Percentiles rank a stretch among this genome's conserved stretches.
Evolutionary conservation across 2,888 invertebrate genomes (phyloP).

Genomic region (Drosophila macrospina): DNA sequence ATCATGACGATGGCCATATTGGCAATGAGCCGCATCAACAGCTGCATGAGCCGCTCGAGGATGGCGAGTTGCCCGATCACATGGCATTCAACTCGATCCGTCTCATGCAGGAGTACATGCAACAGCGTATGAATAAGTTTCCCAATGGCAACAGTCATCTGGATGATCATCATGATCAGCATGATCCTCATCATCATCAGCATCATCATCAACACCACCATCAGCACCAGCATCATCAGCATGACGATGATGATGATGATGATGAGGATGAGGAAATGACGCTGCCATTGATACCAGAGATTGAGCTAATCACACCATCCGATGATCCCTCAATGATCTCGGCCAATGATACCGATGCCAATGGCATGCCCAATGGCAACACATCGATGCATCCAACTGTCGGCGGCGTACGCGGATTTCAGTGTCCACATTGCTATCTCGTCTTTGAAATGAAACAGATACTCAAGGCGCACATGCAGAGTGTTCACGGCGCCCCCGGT

Average conservation of each 20-base stretch:
- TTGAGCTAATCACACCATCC: conserved; percentile 83
- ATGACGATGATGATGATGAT: conserved; percentile 57
- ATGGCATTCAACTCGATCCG: conserved; percentile 82
- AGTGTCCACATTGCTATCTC: conserved; percentile 83
- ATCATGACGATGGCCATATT: not conserved
- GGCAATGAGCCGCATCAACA: conserved; percentile 11
- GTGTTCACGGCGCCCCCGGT: conserved; percentile 83
- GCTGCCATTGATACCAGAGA: conserved; percentile 84
- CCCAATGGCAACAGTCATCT: conserved; percentile 60
- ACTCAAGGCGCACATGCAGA: conserved; percentile 84
- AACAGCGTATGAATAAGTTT: conserved; percentile 82
- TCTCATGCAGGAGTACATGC: conserved; percentile 84
- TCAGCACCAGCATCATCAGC: conserved; percentile 10
- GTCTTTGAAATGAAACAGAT: conserved; percentile 84
- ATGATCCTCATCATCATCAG: conserved; percentile 3
- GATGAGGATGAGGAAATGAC: conserved; percentile 82
- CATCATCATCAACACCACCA: conserved; percentile 14
- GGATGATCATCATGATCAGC: not conserved
- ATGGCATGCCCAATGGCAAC: conserved; percentile 34
- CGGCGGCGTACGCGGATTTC: conserved; percentile 72
- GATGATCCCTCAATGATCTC: conserved; percentile 70
- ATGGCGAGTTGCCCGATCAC: conserved; percentile 68
- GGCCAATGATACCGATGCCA: conserved; percentile 24
- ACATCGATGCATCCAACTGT: conserved; percentile 8
- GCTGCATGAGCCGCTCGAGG: conserved; percentile 35